These are phyloP conservation scores for Nycticorax nycticorax DNA, from an alignment of 2,113 vertebrate genomes.

Conservation along the genomic window DNA sequence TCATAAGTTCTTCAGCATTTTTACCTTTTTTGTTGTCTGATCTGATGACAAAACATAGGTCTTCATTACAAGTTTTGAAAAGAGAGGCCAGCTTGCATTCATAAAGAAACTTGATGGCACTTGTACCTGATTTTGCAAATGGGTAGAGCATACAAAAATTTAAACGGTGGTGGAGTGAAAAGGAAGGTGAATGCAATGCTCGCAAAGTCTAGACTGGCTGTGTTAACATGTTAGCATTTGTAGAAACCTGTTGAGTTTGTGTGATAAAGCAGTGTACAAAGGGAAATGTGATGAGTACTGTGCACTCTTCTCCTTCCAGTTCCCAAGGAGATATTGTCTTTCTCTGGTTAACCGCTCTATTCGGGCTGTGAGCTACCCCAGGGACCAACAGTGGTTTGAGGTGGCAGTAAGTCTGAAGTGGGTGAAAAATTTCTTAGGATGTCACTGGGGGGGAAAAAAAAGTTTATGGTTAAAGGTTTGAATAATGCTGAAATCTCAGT, in stretches of 20 bases:
- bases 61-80: background rate
- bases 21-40: background rate
- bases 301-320: background rate
- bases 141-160: fast-evolving
- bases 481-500: background rate
- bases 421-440: background rate
- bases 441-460: background rate
- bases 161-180: background rate
- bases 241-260: background rate
- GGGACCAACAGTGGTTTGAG: fast-evolving
- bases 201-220: background rate
- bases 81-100: background rate
- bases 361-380: background rate
- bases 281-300: background rate
- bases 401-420: background rate
- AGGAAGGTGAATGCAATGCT: background rate
- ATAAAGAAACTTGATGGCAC: background rate
- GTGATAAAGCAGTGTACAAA: background rate
- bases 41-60: background rate
- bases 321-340: background rate
- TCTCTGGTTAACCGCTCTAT: background rate
- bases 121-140: background rate
- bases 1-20: background rate
- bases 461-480: background rate
- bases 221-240: background rate